These are phyloP conservation scores for Peribatodes rhomboidaria DNA, from an alignment of 2,888 invertebrate species.

Conservation along the genomic window DNA sequence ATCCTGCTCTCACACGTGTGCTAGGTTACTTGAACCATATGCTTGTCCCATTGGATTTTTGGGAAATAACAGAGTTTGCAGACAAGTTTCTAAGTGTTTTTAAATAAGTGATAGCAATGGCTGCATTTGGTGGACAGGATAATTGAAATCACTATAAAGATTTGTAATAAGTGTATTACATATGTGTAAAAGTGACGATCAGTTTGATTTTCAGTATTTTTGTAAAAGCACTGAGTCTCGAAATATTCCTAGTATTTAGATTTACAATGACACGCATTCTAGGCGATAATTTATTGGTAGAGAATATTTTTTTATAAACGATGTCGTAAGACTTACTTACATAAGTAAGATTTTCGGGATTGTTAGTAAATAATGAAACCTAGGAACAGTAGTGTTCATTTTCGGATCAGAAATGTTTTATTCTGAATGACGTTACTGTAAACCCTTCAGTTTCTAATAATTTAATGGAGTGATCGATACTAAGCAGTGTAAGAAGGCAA, in stretches of 20 bases:
- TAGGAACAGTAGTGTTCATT: slow-evolving; percentile 7
- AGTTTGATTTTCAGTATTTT: slow-evolving; percentile 30
- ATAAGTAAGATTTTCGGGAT: slow-evolving; percentile 17
- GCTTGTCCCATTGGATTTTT: too few species aligned
- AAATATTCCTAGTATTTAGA: slow-evolving; percentile 35
- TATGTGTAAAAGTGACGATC: background rate
- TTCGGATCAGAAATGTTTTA: background rate
- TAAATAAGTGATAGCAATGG: too few species aligned
- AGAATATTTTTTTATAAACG: slow-evolving; percentile 29
- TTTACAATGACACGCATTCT: slow-evolving; percentile 26
- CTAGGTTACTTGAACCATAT: too few species aligned
- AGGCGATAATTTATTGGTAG: slow-evolving; percentile 35
- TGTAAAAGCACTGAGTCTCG: slow-evolving; percentile 39
- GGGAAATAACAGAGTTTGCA: too few species aligned
- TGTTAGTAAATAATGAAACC: background rate
- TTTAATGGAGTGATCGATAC: background rate
- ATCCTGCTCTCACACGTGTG: too few species aligned
- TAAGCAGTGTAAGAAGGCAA: background rate
- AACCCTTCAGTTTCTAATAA: background rate
- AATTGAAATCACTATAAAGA: background rate
- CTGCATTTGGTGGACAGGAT: background rate
- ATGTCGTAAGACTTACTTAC: slow-evolving; percentile 26
- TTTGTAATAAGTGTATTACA: too few species aligned
- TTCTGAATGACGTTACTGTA: background rate
- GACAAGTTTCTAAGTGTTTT: too few species aligned